Conservation (phyloP, 2,888 invertebrate genomes). For the Diaphora mendica region DNA sequence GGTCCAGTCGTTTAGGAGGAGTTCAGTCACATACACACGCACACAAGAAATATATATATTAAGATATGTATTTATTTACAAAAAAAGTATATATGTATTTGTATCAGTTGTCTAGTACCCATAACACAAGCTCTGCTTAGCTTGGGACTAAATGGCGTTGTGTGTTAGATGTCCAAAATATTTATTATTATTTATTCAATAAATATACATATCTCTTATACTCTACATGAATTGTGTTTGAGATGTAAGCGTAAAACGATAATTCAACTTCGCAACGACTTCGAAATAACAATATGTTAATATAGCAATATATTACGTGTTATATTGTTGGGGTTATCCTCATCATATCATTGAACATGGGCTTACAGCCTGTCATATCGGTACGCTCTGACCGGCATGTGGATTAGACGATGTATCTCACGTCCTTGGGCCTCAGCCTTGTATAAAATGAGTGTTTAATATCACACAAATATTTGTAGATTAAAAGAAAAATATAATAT, state of each 20-base stretch:
- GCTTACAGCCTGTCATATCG: conserved; percentile 65
- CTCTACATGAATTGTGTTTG: not conserved
- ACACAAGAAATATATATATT: no score
- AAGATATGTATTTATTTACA: no score
- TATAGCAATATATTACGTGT: conserved; percentile 16
- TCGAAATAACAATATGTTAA: conserved; percentile 22
- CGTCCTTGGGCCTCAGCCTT: conserved; percentile 16
- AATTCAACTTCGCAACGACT: not conserved
- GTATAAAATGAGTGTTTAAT: conserved; percentile 4
- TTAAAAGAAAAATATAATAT: not conserved
- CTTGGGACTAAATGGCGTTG: no score
- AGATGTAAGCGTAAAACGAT: conserved; percentile 1
- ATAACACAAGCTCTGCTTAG: no score
- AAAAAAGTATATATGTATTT: no score
- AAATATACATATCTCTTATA: not conserved
- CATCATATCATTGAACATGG: conserved; percentile 45
- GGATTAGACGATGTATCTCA: conserved; percentile 56
- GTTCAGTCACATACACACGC: no score
- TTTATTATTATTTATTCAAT: no score
- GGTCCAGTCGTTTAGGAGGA: no score
- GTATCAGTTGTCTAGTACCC: no score
- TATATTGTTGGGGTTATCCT: conserved; percentile 21
- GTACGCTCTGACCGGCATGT: conserved; percentile 59
- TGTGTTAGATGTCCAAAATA: no score
- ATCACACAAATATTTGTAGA: not conserved